Percentiles rank a stretch among this genome's conserved stretches.
Evolutionary conservation across 1,140 invertebrate genomes (phyloP).

Genomic region (Paramacrobiotus metropolitanus): DNA sequence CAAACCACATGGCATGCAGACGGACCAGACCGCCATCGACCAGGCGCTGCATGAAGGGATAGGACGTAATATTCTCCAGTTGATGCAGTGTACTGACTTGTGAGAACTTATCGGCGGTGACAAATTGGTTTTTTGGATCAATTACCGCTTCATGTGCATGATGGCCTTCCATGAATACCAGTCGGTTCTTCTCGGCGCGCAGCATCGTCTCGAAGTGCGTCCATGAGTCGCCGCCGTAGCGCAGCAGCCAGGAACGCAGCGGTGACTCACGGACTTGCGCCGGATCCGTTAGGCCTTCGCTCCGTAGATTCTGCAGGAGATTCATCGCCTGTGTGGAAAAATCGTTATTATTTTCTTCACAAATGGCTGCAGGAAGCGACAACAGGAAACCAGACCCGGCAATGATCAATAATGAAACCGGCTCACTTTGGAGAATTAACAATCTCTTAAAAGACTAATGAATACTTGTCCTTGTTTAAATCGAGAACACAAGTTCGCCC

Average conservation of each 20-base stretch:
- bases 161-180: slow-evolving; percentile 52
- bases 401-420: too few species aligned
- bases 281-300: slow-evolving; percentile 46
- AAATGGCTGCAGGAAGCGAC: too few species aligned
- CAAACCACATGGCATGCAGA: slow-evolving; percentile 76
- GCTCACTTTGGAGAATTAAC: too few species aligned
- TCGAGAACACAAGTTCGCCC: too few species aligned
- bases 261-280: slow-evolving; percentile 57
- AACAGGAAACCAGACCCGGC: too few species aligned
- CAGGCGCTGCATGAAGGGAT: slow-evolving; percentile 65
- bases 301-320: slow-evolving; percentile 53
- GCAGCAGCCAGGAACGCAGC: slow-evolving; percentile 66
- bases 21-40: slow-evolving; percentile 58
- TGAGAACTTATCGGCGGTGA: slow-evolving; percentile 68
- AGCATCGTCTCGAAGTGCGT: slow-evolving; percentile 54
- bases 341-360: too few species aligned
- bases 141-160: slow-evolving; percentile 60
- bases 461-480: too few species aligned
- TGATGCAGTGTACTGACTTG: slow-evolving; percentile 85
- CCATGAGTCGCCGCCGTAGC: slow-evolving; percentile 53
- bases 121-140: slow-evolving; percentile 70
- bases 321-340: slow-evolving; percentile 73
- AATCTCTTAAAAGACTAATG: too few species aligned
- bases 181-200: slow-evolving; percentile 37
- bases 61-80: slow-evolving; percentile 75